Percentiles rank a stretch among this genome's conserved stretches.
phyloP scores from a whole-genome alignment of 2,113 vertebrate species.

The Sebastes fasciatus region DNA sequence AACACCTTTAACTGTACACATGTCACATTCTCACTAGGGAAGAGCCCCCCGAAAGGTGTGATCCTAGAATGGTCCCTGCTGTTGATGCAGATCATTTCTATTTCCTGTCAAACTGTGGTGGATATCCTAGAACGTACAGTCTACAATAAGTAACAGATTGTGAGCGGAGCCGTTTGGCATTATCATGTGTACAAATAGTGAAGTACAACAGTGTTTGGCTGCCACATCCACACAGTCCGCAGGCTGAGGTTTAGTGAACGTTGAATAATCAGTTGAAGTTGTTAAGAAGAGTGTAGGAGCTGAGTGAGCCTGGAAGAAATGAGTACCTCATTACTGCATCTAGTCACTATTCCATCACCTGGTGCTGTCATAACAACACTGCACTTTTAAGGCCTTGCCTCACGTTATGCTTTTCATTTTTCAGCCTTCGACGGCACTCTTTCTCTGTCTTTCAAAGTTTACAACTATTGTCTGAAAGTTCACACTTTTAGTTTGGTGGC shows the following conservation, averaged over 20 bases:
- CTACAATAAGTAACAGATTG: neutral
- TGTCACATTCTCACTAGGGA: too few relatives aligned
- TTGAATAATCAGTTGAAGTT: constrained; percentile 67
- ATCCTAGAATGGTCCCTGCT: too few relatives aligned
- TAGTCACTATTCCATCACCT: constrained; percentile 61
- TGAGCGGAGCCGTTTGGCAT: neutral
- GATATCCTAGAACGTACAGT: neutral
- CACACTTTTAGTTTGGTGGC: constrained; percentile 72
- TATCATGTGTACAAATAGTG: constrained; percentile 7
- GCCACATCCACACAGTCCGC: constrained; percentile 40
- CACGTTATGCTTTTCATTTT: constrained; percentile 47
- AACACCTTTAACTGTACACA: too few relatives aligned
- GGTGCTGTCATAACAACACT: constrained; percentile 60
- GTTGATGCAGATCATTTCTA: neutral
- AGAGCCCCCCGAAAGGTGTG: too few relatives aligned
- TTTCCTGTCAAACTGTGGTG: constrained; percentile 5
- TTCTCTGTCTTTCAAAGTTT: constrained; percentile 68
- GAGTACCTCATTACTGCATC: constrained; percentile 67
- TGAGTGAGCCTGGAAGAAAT: constrained; percentile 53
- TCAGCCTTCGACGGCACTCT: constrained; percentile 20
- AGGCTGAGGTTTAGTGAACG: constrained; percentile 56
- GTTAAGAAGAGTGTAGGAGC: constrained; percentile 49
- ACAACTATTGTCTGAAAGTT: constrained; percentile 75
- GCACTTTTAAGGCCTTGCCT: constrained; percentile 50
- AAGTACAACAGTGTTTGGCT: neutral